Percentiles rank a stretch among this genome's conserved stretches.
phyloP scores from a whole-genome alignment of 92 coral and sea anemone species.

The Paragorgia papillata region DNA sequence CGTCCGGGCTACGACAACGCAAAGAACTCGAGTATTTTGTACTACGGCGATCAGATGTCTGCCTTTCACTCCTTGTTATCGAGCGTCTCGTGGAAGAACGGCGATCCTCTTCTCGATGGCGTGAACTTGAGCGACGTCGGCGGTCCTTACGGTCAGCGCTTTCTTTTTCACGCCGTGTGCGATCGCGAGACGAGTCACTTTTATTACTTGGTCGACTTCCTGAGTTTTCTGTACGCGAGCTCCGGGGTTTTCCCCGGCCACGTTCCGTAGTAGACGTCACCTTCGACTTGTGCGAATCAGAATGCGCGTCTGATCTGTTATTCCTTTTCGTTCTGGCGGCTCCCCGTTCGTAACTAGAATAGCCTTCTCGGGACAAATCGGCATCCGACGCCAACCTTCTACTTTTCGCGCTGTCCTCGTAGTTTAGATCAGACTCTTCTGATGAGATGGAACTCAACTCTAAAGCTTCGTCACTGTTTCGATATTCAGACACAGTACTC shows the following conservation, averaged over 20 bases:
- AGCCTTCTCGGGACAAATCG: background rate
- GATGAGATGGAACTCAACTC: background rate
- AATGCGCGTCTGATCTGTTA: background rate
- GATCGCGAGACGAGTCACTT: background rate
- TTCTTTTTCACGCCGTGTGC: background rate
- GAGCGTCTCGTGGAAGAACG: background rate
- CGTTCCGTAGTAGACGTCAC: background rate
- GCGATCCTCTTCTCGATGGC: background rate
- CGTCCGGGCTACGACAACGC: background rate
- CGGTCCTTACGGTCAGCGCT: background rate
- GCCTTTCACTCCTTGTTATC: background rate
- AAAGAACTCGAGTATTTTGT: background rate
- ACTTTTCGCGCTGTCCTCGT: background rate
- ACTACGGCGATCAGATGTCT: background rate
- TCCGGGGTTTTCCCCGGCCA: background rate
- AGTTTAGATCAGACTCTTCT: background rate
- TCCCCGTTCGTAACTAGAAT: background rate
- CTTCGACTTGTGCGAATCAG: background rate
- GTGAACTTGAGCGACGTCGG: background rate
- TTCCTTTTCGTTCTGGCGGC: background rate
- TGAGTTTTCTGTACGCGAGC: background rate
- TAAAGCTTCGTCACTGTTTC: background rate
- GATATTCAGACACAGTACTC: slow-evolving; percentile 11
- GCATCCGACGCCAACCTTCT: background rate
- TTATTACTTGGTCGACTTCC: background rate